Evolutionary conservation across 2,888 invertebrate species (phyloP), one percentile per base, ranked within the genome.

Genomic region (Brenthis hecate): DNA sequence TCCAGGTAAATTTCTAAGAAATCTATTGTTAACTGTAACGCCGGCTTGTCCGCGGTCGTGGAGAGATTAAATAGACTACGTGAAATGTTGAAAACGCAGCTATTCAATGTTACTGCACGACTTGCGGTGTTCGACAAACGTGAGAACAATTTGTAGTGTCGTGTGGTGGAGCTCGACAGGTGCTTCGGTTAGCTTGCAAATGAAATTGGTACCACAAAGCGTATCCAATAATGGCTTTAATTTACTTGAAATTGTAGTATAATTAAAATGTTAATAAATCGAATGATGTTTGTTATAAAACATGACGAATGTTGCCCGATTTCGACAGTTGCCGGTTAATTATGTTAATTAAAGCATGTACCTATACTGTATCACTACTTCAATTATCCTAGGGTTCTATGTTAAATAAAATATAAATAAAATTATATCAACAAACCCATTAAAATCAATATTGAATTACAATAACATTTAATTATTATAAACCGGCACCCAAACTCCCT

Each of bases 101-200:
- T 28, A 23, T 48, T 5, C 23, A 50, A 11, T 5, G 48, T 28
- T n/a, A 43, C 11, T 43, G 48, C 28, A 28, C 28, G 16, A 14
- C 32, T 32, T 55, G 47, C 16, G 55, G 62, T 36, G 36, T 62
- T 57, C 36, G 36, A 36, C 56, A 48, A 28, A 16, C 43, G 23
- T 8, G 43, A 58, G 32, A 19, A 36, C 56, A 56, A 61, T 58
- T 55, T 60, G 60, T 56, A 66, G 53, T 58, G 19, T 55, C 48
- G 60, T 60, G 32, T 32, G 66, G 50, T 2, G 8, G 56, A 56
- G 36, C 48, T 51, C 55, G 54, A 51, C 19, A 50, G 55, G 50
- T 53, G 23, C 19, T 61, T 62, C 50, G 68, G 68, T 68, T 65
- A 58, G 71, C 68, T 71, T 57, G 58, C 56, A 58, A 69, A 69